Base-by-base conservation (phyloP, 2,888 invertebrate species). In the Brenthis ino region DNA sequence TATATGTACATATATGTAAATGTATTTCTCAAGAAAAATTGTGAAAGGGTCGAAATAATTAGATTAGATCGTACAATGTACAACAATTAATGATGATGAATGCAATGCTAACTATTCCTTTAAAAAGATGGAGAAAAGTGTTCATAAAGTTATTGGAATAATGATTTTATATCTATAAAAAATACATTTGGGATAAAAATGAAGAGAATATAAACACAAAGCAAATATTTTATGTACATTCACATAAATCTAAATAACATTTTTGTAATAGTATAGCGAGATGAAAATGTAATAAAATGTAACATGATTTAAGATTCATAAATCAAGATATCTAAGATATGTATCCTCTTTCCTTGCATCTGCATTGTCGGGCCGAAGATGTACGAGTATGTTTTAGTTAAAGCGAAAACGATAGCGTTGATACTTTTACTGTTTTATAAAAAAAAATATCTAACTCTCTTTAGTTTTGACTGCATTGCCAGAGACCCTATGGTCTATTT, bases 291-390 rank as follows among this genome's bases (percentile, higher is more conserved):
- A 50, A 60, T n/a, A 60, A 63, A 63, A 63, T 16, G 63, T 20
- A 13, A 53, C 37, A 37, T 53, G 20, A 53, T 47, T 48, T 60
- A 60, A 53, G 37, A 33, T 43, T 53, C 63, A 54, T 63, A 63
- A 63, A 63, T 63, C 63, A 63, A 63, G 53, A 54, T 63, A 20
- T 63, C 16, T 54, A 37, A 63, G 60, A 63, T 33, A 63, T 53
- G 51, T 47, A 37, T 53, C 37, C 63, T 20, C 20, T 53, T 63
- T 37, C 51, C 37, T 37, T 43, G 53, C 53, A 53, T 63, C 51
- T 43, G 37, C 33, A 63, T 53, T 56, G 61, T 67, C 61, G 37
- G 56, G 24, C 14, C 55, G 50, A 63, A 55, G 67, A 67, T 57
- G 50, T 4, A 28, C 28, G 28, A 28, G 28, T 67, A 51, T 67